A percentile compares a stretch with the other conserved stretches of the same genome.
phyloP scores from a whole-genome alignment of 2,113 vertebrate species.

The Syrrhaptes paradoxus region DNA sequence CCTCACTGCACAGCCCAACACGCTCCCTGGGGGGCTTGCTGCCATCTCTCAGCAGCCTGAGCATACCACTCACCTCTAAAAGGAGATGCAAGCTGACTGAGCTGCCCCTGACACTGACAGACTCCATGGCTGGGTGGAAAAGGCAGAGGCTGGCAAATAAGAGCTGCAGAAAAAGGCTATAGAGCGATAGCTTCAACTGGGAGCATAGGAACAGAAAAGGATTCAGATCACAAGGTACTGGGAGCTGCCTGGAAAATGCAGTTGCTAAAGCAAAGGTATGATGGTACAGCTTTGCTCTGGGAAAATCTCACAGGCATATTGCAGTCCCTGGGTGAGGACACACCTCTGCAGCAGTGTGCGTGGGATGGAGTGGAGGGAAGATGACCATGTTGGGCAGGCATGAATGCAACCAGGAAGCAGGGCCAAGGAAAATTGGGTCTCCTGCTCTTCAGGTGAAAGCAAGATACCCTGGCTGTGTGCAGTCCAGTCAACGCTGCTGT shows the following conservation, averaged over 20 bases:
- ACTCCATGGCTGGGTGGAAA: background rate
- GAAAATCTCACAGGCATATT: background rate
- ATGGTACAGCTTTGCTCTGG: background rate
- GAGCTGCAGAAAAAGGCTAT: background rate
- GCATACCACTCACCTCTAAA: background rate
- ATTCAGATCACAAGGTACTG: background rate
- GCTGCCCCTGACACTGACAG: background rate
- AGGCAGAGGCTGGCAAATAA: background rate
- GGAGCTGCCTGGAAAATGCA: background rate
- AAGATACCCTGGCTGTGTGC: background rate
- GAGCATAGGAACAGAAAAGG: background rate
- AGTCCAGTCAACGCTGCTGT: background rate
- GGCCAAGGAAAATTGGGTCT: background rate
- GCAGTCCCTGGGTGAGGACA: background rate
- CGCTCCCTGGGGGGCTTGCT: background rate
- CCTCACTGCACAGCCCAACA: background rate
- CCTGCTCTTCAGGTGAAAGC: background rate
- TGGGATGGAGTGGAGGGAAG: background rate
- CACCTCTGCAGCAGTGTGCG: rapidly evolving
- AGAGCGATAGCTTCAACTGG: background rate
- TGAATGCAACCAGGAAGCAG: background rate
- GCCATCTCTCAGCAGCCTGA: background rate
- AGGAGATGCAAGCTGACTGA: background rate
- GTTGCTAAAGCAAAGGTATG: background rate
- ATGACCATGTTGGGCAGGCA: background rate